These are phyloP conservation scores for Phaethornis superciliosus DNA, from an alignment of 2,113 vertebrate genomes.

Conservation along the genomic window DNA sequence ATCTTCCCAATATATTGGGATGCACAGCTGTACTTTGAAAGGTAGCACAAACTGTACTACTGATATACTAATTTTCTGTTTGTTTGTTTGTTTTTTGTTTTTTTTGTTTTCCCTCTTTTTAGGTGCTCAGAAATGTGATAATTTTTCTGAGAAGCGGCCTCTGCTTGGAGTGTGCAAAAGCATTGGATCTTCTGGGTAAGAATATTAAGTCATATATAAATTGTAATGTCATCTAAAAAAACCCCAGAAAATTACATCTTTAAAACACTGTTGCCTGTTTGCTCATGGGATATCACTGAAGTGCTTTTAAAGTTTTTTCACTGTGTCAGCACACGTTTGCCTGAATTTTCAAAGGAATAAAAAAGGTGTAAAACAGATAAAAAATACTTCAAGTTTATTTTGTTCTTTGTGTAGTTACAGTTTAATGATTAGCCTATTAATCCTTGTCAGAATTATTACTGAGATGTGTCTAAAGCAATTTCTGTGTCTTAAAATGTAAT, in stretches of 20 bases:
- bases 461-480: not conserved
- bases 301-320: not conserved
- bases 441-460: not conserved
- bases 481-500: not conserved
- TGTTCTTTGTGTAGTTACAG: not conserved
- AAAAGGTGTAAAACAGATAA: not conserved
- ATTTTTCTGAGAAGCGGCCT: conserved; percentile 92
- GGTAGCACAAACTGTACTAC: not conserved
- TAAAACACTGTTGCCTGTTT: not conserved
- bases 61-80: not conserved
- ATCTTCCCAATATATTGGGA: fast-evolving
- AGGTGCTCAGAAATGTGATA: conserved; percentile 91
- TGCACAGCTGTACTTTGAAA: not conserved
- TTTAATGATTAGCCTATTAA: not conserved
- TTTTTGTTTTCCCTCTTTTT: conserved; percentile 19
- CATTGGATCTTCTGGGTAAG: conserved; percentile 95
- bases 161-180: conserved; percentile 97
- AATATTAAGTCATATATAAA: not conserved
- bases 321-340: not conserved
- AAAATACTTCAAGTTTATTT: not conserved
- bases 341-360: not conserved
- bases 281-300: not conserved
- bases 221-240: not conserved
- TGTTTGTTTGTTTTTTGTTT: no score
- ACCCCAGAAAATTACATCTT: not conserved